phyloP scores from a whole-genome alignment of 2,113 vertebrate species.

The Dinomys branickii region DNA sequence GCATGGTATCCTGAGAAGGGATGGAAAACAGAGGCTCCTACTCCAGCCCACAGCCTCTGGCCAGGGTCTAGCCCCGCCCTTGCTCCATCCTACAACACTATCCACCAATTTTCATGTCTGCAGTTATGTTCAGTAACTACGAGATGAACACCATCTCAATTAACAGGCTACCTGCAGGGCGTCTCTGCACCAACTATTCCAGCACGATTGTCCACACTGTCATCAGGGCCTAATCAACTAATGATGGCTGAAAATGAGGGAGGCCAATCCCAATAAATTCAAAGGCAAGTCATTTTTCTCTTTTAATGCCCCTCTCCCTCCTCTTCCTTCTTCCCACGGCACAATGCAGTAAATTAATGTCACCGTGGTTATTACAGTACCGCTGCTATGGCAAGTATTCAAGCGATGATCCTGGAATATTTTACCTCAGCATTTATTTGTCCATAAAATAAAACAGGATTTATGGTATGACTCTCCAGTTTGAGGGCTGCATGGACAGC shows the following conservation, averaged over 20 bases:
- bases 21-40: background rate
- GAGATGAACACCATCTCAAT: slow-evolving; percentile 88
- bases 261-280: slow-evolving; percentile 92
- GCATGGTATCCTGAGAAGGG: accelerated
- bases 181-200: slow-evolving; percentile 83
- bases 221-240: slow-evolving; percentile 92
- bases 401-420: slow-evolving; percentile 88
- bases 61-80: slow-evolving; percentile 71
- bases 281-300: slow-evolving; percentile 90
- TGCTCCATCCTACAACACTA: slow-evolving; percentile 76
- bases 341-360: slow-evolving; percentile 91
- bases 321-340: slow-evolving; percentile 88
- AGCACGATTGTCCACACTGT: slow-evolving; percentile 86
- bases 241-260: slow-evolving; percentile 92
- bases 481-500: slow-evolving; percentile 88
- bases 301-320: slow-evolving; percentile 91
- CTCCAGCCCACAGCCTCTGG: background rate
- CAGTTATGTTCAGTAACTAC: slow-evolving; percentile 84
- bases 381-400: slow-evolving; percentile 88
- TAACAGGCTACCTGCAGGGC: slow-evolving; percentile 87
- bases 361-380: slow-evolving; percentile 88
- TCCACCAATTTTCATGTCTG: slow-evolving; percentile 80
- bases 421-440: slow-evolving; percentile 95
- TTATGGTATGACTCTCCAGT: slow-evolving; percentile 88
- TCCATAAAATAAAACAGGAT: slow-evolving; percentile 93